Conservation (phyloP, 2,888 invertebrate genomes). For the Tipula helvola region DNA sequence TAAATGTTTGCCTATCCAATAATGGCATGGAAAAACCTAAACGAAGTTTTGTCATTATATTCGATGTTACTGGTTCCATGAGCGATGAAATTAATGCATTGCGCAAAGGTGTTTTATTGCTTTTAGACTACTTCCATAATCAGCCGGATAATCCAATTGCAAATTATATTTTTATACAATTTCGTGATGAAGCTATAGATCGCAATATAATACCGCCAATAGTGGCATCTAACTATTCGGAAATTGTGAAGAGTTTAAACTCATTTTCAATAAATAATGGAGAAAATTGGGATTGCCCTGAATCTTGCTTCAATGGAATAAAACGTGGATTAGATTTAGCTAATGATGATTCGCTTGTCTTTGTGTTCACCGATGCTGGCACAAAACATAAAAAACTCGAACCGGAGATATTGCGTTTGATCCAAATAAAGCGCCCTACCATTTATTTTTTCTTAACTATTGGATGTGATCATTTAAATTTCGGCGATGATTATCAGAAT, state of each 20-base stretch:
- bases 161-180: conserved; percentile 63
- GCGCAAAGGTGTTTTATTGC: conserved; percentile 52
- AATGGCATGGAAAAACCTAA: conserved; percentile 19
- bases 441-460: too few species aligned
- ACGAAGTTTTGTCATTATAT: conserved; percentile 54
- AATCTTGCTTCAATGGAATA: not conserved
- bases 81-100: conserved; percentile 56
- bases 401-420: not conserved
- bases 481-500: too few species aligned
- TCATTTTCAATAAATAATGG: not conserved
- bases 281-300: not conserved
- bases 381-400: not conserved
- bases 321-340: not conserved
- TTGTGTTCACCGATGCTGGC: not conserved
- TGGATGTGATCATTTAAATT: too few species aligned
- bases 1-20: too few species aligned
- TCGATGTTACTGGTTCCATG: conserved; percentile 69
- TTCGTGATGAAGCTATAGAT: conserved; percentile 41
- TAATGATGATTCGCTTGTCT: not conserved
- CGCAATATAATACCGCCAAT: not conserved
- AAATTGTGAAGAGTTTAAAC: not conserved
- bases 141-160: conserved; percentile 47
- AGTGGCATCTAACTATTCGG: not conserved
- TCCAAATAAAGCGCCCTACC: too few species aligned
- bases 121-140: conserved; percentile 45